Conservation (phyloP, 2,888 invertebrate genomes). For the Ennomos quercinarius region DNA sequence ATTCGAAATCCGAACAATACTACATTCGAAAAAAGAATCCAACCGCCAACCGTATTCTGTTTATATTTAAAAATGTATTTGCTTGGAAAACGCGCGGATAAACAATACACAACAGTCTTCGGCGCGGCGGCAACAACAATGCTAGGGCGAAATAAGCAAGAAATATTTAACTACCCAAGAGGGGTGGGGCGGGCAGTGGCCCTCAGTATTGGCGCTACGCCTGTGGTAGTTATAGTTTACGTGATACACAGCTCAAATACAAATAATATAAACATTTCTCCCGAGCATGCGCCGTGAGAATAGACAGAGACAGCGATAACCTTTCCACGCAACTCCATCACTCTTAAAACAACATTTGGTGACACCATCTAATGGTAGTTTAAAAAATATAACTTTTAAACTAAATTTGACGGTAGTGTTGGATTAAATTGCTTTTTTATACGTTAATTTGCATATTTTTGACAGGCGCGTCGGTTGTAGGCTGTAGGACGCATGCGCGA, state of each 20-base stretch:
- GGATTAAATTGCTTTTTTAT: constrained; percentile 75
- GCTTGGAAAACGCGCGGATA: constrained; percentile 69
- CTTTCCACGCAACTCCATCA: constrained; percentile 22
- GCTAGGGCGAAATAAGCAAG: constrained; percentile 86
- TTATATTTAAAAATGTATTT: constrained; percentile 69
- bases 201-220: constrained; percentile 84
- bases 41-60: constrained; percentile 42
- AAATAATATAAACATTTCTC: constrained; percentile 86
- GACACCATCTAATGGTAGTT: constrained; percentile 43
- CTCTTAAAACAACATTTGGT: constrained; percentile 41
- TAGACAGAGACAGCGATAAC: constrained; percentile 71
- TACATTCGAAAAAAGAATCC: constrained; percentile 28
- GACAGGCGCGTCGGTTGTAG: constrained; percentile 64
- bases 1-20: constrained; percentile 25
- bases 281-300: constrained; percentile 78
- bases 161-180: constrained; percentile 85
- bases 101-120: constrained; percentile 84
- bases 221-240: constrained; percentile 87
- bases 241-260: constrained; percentile 86
- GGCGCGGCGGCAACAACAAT: constrained; percentile 84
- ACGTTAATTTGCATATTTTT: constrained; percentile 84
- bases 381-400: constrained; percentile 48
- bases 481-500: constrained; percentile 70
- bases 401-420: constrained; percentile 63
- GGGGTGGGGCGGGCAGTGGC: constrained; percentile 80